Conservation (phyloP, 2,797 vertebrate genomes). For the Hirundo rustica region DNA sequence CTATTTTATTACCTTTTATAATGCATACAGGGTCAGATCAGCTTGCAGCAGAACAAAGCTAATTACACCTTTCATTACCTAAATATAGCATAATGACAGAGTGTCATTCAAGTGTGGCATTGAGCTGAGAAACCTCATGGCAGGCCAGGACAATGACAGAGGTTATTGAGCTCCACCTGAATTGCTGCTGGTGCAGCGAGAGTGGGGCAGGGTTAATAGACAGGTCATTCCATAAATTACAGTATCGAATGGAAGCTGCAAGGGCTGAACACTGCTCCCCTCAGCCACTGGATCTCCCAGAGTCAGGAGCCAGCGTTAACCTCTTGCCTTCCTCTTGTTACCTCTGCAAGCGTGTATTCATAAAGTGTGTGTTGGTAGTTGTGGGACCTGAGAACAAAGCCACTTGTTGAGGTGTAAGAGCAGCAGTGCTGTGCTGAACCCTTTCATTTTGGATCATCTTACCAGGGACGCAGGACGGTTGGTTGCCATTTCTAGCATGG, state of each 20-base stretch:
- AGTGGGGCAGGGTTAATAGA: slow-evolving; percentile 48
- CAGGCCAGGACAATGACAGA: slow-evolving; percentile 70
- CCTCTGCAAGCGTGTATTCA: neutral
- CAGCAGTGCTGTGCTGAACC: fast-evolving
- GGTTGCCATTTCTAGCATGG: neutral
- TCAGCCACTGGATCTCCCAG: neutral
- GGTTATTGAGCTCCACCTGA: slow-evolving; percentile 65
- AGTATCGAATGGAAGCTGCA: slow-evolving; percentile 21
- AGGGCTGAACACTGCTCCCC: neutral
- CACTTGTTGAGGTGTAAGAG: fast-evolving
- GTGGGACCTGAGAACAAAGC: neutral
- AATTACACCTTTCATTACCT: slow-evolving; percentile 80
- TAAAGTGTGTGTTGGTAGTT: too few relatives aligned
- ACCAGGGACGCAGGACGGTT: neutral
- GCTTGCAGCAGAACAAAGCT: slow-evolving; percentile 81
- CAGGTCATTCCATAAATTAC: slow-evolving; percentile 59
- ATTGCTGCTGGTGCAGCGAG: slow-evolving; percentile 14
- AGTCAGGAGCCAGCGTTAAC: neutral
- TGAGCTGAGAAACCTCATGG: slow-evolving; percentile 77
- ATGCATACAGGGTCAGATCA: slow-evolving; percentile 69
- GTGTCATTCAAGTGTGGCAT: slow-evolving; percentile 76
- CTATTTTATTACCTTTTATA: slow-evolving; percentile 81
- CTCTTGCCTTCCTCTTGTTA: neutral
- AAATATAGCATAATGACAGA: slow-evolving; percentile 82
- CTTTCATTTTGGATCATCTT: fast-evolving